Evolutionary conservation across 2,888 invertebrate species (phyloP).

Genomic region (Dolichopus griseipennis): DNA sequence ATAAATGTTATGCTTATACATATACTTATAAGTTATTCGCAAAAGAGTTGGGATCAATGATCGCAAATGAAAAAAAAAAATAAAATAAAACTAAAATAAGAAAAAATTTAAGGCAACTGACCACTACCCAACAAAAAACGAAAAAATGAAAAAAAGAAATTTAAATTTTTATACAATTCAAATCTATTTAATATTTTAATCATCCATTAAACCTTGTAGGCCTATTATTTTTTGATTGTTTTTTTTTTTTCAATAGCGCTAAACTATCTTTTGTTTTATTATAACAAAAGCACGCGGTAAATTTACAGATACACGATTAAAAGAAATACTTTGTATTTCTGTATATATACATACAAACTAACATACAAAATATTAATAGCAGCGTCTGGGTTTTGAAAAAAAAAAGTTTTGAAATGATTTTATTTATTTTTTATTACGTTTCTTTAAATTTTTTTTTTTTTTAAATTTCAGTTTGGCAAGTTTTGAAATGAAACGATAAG

Average conservation of each 20-base stretch:
- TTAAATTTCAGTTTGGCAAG: not conserved
- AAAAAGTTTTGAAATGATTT: not conserved
- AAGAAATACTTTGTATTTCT: not conserved
- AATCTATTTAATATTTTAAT: conserved; percentile 2
- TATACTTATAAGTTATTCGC: not conserved
- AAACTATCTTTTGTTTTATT: not conserved
- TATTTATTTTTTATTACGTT: not conserved
- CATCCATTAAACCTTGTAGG: conserved; percentile 6
- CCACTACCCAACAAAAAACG: not conserved
- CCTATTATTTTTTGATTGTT: not conserved
- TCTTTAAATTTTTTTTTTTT: not conserved
- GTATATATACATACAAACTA: not conserved
- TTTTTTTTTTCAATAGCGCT: no score
- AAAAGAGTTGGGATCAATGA: conserved; percentile 3
- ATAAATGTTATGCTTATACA: not conserved
- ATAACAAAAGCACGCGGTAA: not conserved
- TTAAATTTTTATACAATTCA: not conserved
- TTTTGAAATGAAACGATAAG: not conserved
- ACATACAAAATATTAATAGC: not conserved
- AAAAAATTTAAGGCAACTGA: not conserved
- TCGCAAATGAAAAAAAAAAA: not conserved
- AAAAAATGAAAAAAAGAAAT: not conserved
- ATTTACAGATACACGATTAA: not conserved
- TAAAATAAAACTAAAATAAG: no score
- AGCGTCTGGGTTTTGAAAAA: not conserved